These are phyloP conservation scores for Balearica regulorum DNA, from an alignment of 2,797 vertebrate genomes.

Conservation along the genomic window DNA sequence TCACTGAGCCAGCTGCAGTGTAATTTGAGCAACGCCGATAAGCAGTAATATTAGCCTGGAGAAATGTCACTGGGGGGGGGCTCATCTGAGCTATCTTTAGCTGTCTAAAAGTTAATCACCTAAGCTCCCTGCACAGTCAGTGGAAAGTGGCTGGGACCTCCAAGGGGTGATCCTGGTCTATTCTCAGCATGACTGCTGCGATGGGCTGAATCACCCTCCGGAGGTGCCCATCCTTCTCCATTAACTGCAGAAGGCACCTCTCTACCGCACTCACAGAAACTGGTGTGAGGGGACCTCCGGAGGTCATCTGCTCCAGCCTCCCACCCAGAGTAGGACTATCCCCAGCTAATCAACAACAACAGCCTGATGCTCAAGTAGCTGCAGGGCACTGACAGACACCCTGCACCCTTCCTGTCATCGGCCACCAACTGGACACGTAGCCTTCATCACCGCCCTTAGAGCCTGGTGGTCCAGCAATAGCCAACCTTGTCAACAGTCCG, in stretches of 20 bases:
- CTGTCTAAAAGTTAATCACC: neutral
- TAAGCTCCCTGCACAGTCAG: neutral
- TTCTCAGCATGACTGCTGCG: neutral
- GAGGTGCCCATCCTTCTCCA: neutral
- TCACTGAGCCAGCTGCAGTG: constrained; percentile 17
- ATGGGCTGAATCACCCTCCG: neutral
- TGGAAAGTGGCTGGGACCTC: constrained; percentile 40
- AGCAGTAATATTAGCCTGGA: neutral
- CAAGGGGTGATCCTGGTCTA: constrained; percentile 38
- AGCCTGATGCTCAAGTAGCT: neutral
- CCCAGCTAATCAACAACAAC: neutral
- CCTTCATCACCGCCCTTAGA: neutral
- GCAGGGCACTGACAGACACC: neutral
- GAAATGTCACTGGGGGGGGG: constrained; percentile 17
- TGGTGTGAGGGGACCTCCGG: neutral
- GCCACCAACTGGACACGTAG: neutral
- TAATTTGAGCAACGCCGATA: neutral
- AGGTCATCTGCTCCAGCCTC: neutral
- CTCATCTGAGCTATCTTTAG: constrained; percentile 36
- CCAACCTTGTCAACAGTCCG: neutral
- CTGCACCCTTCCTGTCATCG: neutral
- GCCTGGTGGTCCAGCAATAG: neutral
- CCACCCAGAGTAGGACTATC: neutral
- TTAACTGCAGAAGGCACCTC: neutral
- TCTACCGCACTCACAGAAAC: neutral